These are phyloP conservation scores for Tragelaphus buxtoni DNA, from an alignment of 2,113 vertebrate genomes.

Conservation along the genomic window DNA sequence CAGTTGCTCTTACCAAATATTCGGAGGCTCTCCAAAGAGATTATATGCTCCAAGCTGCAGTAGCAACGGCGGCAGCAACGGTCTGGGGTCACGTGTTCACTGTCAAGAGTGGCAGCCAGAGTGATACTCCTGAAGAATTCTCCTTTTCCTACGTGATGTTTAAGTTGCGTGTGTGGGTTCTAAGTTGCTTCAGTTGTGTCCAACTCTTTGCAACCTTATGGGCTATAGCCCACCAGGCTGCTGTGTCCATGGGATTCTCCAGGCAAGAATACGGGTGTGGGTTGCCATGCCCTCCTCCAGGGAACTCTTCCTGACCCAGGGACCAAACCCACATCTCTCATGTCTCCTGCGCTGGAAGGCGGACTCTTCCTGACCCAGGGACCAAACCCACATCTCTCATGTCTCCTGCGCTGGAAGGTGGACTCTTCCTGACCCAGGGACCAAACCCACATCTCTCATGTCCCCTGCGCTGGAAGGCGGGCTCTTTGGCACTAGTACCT, in stretches of 20 bases:
- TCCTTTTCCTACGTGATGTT: not conserved
- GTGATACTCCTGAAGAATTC: accelerated
- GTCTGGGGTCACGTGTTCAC: accelerated
- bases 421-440: not conserved
- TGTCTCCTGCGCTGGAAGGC: too few species aligned
- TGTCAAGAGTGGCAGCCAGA: not conserved
- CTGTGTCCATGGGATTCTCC: not conserved
- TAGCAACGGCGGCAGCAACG: accelerated
- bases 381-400: not conserved
- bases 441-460: not conserved
- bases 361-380: not conserved
- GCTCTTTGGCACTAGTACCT: not conserved
- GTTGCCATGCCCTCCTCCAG: not conserved
- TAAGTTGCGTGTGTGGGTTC: not conserved
- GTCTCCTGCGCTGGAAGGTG: accelerated
- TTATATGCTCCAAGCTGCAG: accelerated
- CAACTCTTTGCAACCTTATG: not conserved
- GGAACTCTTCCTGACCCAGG: too few species aligned
- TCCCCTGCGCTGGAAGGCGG: accelerated
- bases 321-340: too few species aligned
- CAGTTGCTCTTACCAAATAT: not conserved
- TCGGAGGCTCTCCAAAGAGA: not conserved
- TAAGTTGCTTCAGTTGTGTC: not conserved
- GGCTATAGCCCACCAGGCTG: not conserved
- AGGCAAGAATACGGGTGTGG: not conserved